Evolutionary conservation across 2,797 vertebrate species (phyloP).

Genomic region (Taeniopygia guttata): DNA sequence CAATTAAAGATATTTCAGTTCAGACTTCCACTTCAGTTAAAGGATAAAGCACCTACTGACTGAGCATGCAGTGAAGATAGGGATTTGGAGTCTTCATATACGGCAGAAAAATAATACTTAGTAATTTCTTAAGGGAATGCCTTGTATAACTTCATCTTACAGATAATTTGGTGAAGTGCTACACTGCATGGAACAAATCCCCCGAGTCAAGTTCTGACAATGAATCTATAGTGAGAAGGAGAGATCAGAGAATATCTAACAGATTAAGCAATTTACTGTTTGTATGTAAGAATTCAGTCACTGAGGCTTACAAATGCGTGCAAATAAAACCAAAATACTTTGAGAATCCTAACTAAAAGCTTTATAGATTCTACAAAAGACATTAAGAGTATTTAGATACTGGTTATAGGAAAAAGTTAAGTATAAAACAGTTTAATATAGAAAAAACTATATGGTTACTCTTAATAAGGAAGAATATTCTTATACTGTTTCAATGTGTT

Average conservation of each 20-base stretch:
- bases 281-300: neutral
- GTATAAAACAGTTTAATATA: neutral
- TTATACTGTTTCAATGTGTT: neutral
- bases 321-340: neutral
- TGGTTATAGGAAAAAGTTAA: neutral
- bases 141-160: neutral
- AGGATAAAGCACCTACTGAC: neutral
- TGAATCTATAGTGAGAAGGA: neutral
- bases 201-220: neutral
- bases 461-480: neutral
- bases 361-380: neutral
- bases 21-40: neutral
- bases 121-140: neutral
- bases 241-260: neutral
- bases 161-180: neutral
- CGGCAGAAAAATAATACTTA: neutral
- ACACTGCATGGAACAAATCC: neutral
- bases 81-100: neutral
- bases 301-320: neutral
- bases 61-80: accelerated
- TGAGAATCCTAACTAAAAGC: neutral
- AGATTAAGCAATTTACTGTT: neutral
- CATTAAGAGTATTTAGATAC: neutral
- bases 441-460: neutral
- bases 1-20: neutral